These are phyloP conservation scores for human (Homo sapiens) DNA, from an alignment of 2,113 vertebrate genomes.

Conservation along the genomic window DNA sequence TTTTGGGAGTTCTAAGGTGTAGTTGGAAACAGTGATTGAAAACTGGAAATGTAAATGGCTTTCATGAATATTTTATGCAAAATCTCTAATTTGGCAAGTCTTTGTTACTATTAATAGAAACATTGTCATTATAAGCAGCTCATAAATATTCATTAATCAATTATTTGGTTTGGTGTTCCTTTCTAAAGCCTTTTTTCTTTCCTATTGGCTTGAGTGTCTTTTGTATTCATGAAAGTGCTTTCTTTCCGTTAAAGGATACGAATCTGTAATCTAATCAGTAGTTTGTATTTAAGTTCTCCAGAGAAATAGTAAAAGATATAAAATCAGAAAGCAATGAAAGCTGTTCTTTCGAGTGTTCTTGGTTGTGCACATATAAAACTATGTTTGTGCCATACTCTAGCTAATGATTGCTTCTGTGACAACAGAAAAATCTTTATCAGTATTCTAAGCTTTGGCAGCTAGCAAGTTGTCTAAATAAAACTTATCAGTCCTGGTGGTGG, in stretches of 20 bases:
- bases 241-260: background rate
- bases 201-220: background rate
- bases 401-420: background rate
- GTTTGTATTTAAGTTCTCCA: slow-evolving; percentile 5
- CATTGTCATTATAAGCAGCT: slow-evolving; percentile 35
- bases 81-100: slow-evolving; percentile 6
- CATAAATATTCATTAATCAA: slow-evolving; percentile 26
- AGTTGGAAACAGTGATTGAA: slow-evolving; percentile 32
- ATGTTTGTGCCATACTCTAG: background rate
- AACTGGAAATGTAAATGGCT: slow-evolving; percentile 51
- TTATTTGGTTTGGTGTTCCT: slow-evolving; percentile 8
- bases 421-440: background rate
- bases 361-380: background rate
- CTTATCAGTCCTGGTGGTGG: background rate
- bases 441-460: background rate
- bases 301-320: slow-evolving; percentile 4
- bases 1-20: background rate
- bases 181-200: slow-evolving; percentile 22
- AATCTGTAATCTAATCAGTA: background rate
- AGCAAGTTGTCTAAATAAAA: background rate
- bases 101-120: slow-evolving; percentile 53
- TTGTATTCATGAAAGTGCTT: slow-evolving; percentile 23
- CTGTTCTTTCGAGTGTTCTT: background rate
- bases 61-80: slow-evolving; percentile 56
- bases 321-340: background rate